Conservation (phyloP, 2,888 invertebrate species). For the Heliconius aoede region DNA sequence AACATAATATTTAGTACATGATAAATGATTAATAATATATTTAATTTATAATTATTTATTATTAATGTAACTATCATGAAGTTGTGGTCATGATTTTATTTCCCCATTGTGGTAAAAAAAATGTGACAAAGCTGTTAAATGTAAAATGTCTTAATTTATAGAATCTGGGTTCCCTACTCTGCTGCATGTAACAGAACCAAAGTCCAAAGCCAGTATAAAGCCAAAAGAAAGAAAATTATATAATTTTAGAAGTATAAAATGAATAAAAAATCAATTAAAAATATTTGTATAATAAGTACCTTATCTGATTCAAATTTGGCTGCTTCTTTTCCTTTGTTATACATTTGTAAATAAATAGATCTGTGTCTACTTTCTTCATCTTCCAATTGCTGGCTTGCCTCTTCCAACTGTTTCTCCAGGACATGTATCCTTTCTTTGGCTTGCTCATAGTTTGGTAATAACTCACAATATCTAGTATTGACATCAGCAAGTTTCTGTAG, state of each 20-base stretch:
- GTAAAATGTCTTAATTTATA: no score
- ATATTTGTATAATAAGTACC: slow-evolving; percentile 69
- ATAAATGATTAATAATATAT: not conserved
- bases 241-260: no score
- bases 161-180: not conserved
- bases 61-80: no score
- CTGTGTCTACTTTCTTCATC: slow-evolving; percentile 90
- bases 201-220: not conserved
- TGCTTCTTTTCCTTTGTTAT: slow-evolving; percentile 91
- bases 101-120: no score
- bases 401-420: slow-evolving; percentile 89
- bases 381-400: slow-evolving; percentile 86
- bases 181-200: not conserved
- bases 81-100: no score
- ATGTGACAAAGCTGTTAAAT: no score
- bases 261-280: not conserved
- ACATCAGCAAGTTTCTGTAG: slow-evolving; percentile 89
- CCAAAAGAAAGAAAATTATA: not conserved
- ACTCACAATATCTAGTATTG: slow-evolving; percentile 90
- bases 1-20: not conserved
- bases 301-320: slow-evolving; percentile 88
- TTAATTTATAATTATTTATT: not conserved
- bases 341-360: slow-evolving; percentile 91
- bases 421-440: slow-evolving; percentile 88
- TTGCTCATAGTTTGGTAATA: slow-evolving; percentile 88